phyloP scores from a whole-genome alignment of 1,140 invertebrate genomes.

The Megathymus violae region DNA sequence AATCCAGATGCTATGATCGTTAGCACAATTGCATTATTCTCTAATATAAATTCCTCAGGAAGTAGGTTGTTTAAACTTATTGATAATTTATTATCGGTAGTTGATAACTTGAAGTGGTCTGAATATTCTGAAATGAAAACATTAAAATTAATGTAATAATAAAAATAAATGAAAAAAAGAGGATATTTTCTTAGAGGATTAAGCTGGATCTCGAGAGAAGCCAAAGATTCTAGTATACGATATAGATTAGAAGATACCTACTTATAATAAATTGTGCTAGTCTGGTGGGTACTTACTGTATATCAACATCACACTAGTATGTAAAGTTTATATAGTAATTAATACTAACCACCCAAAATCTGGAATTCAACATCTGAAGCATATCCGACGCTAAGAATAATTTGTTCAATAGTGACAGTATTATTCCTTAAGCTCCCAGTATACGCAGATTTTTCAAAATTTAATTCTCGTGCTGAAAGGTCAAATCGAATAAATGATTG shows the following conservation, averaged over 20 bases:
- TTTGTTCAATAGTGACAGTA: constrained; percentile 41
- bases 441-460: constrained; percentile 48
- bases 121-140: constrained; percentile 47
- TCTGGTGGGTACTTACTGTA: too few relatives aligned
- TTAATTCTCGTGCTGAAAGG: constrained; percentile 53
- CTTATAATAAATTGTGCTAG: too few relatives aligned
- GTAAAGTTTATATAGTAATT: neutral
- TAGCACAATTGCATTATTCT: constrained; percentile 54
- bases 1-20: constrained; percentile 47
- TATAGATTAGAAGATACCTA: too few relatives aligned
- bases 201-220: too few relatives aligned
- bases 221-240: too few relatives aligned
- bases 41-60: constrained; percentile 43
- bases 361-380: constrained; percentile 43
- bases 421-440: constrained; percentile 46
- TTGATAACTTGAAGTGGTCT: constrained; percentile 39
- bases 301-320: too few relatives aligned
- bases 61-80: constrained; percentile 38
- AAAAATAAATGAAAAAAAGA: too few relatives aligned
- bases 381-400: constrained; percentile 48
- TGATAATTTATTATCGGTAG: constrained; percentile 40
- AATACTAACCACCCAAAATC: constrained; percentile 49
- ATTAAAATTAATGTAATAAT: neutral
- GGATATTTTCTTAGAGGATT: too few relatives aligned
- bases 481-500: constrained; percentile 7